Base-by-base conservation (phyloP, 2,888 invertebrate genomes). In the Xanthia togata region DNA sequence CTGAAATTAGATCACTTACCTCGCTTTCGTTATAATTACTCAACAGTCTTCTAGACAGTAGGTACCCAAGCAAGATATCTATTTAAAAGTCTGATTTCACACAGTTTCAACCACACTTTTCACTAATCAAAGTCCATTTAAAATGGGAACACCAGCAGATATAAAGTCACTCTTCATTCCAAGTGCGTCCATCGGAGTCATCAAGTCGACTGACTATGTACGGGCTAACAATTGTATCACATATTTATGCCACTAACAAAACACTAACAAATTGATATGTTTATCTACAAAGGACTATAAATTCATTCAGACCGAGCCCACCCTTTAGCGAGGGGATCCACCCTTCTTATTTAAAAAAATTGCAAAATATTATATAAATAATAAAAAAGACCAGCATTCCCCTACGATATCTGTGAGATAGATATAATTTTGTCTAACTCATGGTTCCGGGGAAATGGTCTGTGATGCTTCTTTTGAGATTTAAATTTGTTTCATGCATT, bases 231-330 rank as follows among this genome's bases (percentile, higher is more conserved):
- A 96, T 95, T 94, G 95, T 93, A 94, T 90, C 93, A 94, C 93
- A 94, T 94, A 95, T 93, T 94, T 93, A 93, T 92, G 92, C 90
- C 89, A 88, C 93, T 93, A 93, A 96, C 96, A 96, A 96, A 96
- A 94, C 95, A 95, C 94, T 93, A 95, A 96, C 96, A 96, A 96
- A 96, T 96, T 96, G 96, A 96, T 96, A 96, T 96, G 96, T 96
- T 96, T 96, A 96, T 96, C 96, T 96, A 96, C 95, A 95, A 92
- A 94, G 94, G 91, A 94, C 95, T 93, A 96, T 95, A 96, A 96
- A 96, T 93, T 96, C 96, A 96, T 96, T 95, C 94, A 94, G 88
- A 76, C 80, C 88, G 83, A 20, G 94, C 96, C 95, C 96, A 96
- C 96, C 96, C 96, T 96, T 96, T 96, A 94, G 92, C 88, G 88